Evolutionary conservation across 2,888 invertebrate genomes (phyloP).

Genomic region (Leucoma salicis): DNA sequence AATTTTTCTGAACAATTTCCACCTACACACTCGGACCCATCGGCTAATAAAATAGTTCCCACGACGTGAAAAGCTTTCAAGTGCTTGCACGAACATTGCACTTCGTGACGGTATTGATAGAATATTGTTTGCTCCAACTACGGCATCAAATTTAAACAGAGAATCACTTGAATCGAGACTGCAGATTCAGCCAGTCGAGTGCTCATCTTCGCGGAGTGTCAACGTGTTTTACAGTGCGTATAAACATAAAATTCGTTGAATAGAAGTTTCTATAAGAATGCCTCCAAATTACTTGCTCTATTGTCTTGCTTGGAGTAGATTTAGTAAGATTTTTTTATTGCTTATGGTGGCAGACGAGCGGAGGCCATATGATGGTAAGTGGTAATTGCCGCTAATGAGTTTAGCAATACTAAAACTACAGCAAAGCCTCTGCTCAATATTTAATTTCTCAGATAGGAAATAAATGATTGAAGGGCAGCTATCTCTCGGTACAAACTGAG

Average conservation of each 20-base stretch:
- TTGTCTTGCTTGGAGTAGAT: too few relatives aligned
- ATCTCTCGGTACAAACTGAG: too few relatives aligned
- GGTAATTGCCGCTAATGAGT: too few relatives aligned
- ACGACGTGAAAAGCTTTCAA: slow-evolving; percentile 43
- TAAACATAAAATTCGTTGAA: neutral
- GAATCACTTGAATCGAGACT: neutral
- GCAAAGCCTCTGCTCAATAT: too few relatives aligned
- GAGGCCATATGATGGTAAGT: too few relatives aligned
- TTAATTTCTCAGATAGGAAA: too few relatives aligned
- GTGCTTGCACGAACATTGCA: slow-evolving; percentile 45
- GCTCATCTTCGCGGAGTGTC: neutral
- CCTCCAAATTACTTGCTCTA: too few relatives aligned
- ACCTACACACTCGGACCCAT: slow-evolving; percentile 29
- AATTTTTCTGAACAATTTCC: neutral
- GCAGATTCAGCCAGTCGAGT: neutral
- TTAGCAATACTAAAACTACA: too few relatives aligned
- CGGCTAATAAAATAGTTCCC: slow-evolving; percentile 53
- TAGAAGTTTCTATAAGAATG: too few relatives aligned
- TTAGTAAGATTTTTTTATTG: too few relatives aligned
- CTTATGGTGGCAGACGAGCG: too few relatives aligned
- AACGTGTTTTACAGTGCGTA: neutral
- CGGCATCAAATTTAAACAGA: neutral
- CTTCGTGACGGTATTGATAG: slow-evolving; percentile 47
- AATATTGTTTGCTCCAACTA: slow-evolving; percentile 28
- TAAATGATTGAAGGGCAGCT: too few relatives aligned